Percentiles rank a stretch among this genome's conserved stretches.
Conservation (phyloP, 2,888 invertebrate genomes). For the Mythimna albipuncta region DNA sequence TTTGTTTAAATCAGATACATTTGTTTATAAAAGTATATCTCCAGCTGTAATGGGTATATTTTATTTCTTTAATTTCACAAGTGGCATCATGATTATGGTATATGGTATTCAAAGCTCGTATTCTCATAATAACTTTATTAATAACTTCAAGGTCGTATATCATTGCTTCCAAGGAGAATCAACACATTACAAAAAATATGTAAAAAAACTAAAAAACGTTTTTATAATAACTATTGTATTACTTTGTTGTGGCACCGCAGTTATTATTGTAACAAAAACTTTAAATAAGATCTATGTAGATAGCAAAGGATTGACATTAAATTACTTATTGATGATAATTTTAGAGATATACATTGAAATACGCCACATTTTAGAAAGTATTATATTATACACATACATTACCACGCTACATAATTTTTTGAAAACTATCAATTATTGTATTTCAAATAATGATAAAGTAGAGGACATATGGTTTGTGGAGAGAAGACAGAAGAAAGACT, state of each 20-base stretch:
- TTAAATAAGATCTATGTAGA: conserved; percentile 8
- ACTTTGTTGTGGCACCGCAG: neutral
- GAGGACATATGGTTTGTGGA: neutral
- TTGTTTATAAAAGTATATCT: neutral
- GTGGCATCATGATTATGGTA: conserved; percentile 12
- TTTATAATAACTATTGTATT: neutral
- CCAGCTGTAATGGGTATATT: neutral
- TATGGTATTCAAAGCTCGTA: conserved; percentile 2
- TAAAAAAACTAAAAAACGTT: conserved; percentile 10
- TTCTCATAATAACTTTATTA: conserved; percentile 9
- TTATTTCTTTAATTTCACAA: conserved; percentile 4
- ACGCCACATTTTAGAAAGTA: conserved; percentile 19
- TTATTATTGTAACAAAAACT: conserved; percentile 10
- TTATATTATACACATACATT: conserved; percentile 24
- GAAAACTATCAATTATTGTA: conserved; percentile 5
- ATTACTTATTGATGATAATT: conserved; percentile 4
- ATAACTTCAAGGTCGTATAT: neutral
- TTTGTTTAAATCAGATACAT: neutral
- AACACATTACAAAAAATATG: neutral
- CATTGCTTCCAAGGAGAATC: neutral
- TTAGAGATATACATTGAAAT: conserved; percentile 26
- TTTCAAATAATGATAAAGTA: neutral
- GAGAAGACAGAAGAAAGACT: neutral
- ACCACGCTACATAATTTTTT: conserved; percentile 21
- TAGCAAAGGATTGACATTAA: neutral